Evolutionary conservation across 2,888 invertebrate genomes (phyloP).

Genomic region (Dione juno): DNA sequence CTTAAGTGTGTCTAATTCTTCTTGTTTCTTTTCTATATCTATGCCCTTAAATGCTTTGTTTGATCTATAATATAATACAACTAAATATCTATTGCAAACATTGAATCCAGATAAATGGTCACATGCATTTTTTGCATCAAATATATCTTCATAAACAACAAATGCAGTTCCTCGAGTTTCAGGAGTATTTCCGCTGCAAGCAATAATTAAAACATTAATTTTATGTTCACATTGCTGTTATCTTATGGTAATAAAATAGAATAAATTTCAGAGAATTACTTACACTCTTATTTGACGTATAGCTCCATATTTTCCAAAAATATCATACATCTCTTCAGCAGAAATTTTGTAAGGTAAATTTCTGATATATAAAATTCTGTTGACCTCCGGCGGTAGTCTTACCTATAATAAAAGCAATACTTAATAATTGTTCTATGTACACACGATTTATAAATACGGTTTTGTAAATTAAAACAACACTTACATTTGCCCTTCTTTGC

Average conservation of each 20-base stretch:
- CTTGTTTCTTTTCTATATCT: constrained; percentile 97
- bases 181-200: constrained; percentile 95
- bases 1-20: constrained; percentile 97
- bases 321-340: constrained; percentile 99
- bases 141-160: constrained; percentile 99
- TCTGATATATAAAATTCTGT: constrained; percentile 96
- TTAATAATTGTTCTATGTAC: neutral
- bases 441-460: neutral
- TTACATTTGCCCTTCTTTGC: constrained; percentile 90
- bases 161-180: constrained; percentile 99
- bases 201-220: neutral
- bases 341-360: constrained; percentile 99
- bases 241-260: neutral
- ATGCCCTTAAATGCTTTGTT: constrained; percentile 98
- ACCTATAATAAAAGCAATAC: constrained; percentile 79
- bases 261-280: constrained; percentile 67
- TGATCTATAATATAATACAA: constrained; percentile 99
- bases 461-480: constrained; percentile 53
- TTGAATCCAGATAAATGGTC: constrained; percentile 99
- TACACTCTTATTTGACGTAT: constrained; percentile 99
- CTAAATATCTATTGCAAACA: constrained; percentile 98
- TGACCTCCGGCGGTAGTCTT: constrained; percentile 98
- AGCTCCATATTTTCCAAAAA: constrained; percentile 99
- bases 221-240: no score
- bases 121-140: constrained; percentile 99